Evolutionary conservation across 2,113 vertebrate genomes (phyloP).

Genomic region (Bubo bubo): DNA sequence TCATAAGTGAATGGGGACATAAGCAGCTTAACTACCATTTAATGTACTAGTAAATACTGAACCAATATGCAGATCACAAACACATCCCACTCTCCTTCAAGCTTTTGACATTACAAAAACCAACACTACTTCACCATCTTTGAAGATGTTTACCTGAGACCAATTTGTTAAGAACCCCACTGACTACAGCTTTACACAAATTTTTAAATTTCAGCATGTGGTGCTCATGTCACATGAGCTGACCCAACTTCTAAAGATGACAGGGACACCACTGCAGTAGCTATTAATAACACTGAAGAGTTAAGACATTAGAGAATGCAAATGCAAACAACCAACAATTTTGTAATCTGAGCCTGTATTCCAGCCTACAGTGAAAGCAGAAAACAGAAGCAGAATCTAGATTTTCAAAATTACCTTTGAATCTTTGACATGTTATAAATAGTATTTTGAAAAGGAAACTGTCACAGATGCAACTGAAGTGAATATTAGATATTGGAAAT

Average conservation of each 20-base stretch:
- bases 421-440: background rate
- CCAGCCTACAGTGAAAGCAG: background rate
- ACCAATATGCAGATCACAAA: background rate
- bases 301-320: background rate
- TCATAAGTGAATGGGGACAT: rapidly evolving
- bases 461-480: background rate
- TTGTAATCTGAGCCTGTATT: background rate
- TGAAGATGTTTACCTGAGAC: background rate
- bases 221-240: background rate
- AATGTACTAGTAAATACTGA: background rate
- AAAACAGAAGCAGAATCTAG: background rate
- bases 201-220: background rate
- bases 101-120: background rate
- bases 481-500: background rate
- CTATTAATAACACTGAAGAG: background rate
- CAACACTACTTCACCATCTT: background rate
- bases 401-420: background rate
- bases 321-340: background rate
- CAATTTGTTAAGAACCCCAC: background rate
- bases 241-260: background rate
- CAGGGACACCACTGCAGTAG: background rate
- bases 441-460: background rate
- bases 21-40: background rate
- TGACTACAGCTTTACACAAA: background rate
- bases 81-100: background rate